Evolutionary conservation across 2,797 vertebrate genomes (phyloP).

Genomic region (Poecilia picta): DNA sequence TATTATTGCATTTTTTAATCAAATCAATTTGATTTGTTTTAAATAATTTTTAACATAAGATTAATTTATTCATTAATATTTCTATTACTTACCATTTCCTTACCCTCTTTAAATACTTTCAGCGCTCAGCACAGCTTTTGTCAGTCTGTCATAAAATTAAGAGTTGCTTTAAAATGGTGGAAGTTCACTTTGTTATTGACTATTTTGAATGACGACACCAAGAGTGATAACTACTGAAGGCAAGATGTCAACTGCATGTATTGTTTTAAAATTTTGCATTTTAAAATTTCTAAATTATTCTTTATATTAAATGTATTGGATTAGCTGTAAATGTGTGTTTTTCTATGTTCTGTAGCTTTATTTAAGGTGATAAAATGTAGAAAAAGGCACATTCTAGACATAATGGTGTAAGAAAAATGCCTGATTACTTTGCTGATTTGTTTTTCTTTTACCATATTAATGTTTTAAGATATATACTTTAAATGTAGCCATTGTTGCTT

Average conservation of each 20-base stretch:
- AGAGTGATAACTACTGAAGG: background rate
- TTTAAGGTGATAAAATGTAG: background rate
- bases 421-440: background rate
- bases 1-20: too few species aligned
- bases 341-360: background rate
- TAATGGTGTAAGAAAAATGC: background rate
- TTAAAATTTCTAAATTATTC: background rate
- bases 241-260: background rate
- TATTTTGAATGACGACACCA: background rate
- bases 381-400: background rate
- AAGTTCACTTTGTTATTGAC: too few species aligned
- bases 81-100: too few species aligned
- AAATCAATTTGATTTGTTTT: too few species aligned
- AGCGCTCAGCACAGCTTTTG: too few species aligned
- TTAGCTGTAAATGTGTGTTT: background rate
- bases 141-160: background rate
- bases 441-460: background rate
- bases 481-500: background rate
- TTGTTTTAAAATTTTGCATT: background rate
- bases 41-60: too few species aligned
- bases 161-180: too few species aligned
- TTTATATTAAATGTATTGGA: background rate
- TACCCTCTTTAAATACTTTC: too few species aligned
- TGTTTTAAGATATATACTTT: background rate
- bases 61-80: too few species aligned